Evolutionary conservation across 1,140 invertebrate genomes (phyloP).

Genomic region (Camponotus floridanus): DNA sequence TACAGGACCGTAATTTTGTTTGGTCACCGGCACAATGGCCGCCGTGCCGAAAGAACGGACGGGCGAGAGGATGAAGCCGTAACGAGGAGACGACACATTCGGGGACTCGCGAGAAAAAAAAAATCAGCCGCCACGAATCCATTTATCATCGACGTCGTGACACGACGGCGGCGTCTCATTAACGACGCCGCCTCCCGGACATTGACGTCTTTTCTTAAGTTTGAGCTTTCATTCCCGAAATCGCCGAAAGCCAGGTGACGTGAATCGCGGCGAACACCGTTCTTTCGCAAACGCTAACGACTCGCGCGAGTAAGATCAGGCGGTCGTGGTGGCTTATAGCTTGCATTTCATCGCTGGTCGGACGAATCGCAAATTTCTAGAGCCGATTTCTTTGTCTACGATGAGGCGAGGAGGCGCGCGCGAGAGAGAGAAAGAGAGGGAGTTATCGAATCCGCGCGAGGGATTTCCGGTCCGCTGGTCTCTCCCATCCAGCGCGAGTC

Average conservation of each 20-base stretch:
- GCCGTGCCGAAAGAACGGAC: conserved; percentile 13
- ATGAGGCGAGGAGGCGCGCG: conserved; percentile 25
- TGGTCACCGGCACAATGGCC: conserved; percentile 57
- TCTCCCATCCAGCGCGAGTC: conserved; percentile 65
- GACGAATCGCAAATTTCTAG: conserved; percentile 69
- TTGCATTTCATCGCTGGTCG: conserved; percentile 58
- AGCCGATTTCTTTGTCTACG: conserved; percentile 69
- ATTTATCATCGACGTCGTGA: conserved; percentile 62
- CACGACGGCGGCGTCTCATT: conserved; percentile 53
- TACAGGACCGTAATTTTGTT: conserved; percentile 50
- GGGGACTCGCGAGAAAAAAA: conserved; percentile 30
- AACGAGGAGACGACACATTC: conserved; percentile 57
- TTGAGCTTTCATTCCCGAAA: conserved; percentile 64
- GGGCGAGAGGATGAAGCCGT: conserved; percentile 57
- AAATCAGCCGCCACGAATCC: conserved; percentile 30
- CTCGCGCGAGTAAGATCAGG: conserved; percentile 23
- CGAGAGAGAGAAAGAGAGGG: conserved; percentile 27
- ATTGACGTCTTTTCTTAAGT: background rate
- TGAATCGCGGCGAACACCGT: conserved; percentile 38
- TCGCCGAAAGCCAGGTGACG: conserved; percentile 59
- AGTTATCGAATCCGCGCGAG: conserved; percentile 71
- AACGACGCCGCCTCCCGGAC: conserved; percentile 47
- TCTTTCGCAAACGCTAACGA: conserved; percentile 65
- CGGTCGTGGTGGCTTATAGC: conserved; percentile 25
- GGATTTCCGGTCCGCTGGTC: conserved; percentile 76